These are phyloP conservation scores for Aethina tumida DNA, from an alignment of 1,140 invertebrate species.

Conservation along the genomic window DNA sequence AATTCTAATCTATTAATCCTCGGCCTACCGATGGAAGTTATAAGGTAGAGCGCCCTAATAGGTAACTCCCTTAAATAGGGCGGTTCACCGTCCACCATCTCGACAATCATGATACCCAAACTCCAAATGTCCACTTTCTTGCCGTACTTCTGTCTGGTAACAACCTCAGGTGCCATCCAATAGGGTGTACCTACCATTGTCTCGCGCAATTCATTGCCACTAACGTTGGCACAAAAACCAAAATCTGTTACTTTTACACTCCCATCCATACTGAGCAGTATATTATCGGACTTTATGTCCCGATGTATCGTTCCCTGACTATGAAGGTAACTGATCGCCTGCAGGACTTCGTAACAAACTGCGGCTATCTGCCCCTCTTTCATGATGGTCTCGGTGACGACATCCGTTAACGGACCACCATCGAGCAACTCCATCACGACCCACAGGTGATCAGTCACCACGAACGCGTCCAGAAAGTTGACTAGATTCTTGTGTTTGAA, in stretches of 20 bases:
- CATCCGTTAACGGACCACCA: slow-evolving; percentile 92
- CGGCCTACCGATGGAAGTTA: slow-evolving; percentile 90
- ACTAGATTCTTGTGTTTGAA: slow-evolving; percentile 94
- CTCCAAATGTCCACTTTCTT: slow-evolving; percentile 96
- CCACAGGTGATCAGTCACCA: slow-evolving; percentile 86
- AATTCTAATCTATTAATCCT: slow-evolving; percentile 76
- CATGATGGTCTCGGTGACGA: slow-evolving; percentile 96
- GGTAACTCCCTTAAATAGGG: slow-evolving; percentile 93
- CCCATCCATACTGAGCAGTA: slow-evolving; percentile 92
- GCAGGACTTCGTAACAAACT: slow-evolving; percentile 84
- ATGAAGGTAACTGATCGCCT: slow-evolving; percentile 88
- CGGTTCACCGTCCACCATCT: slow-evolving; percentile 97
- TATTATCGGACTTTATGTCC: slow-evolving; percentile 96
- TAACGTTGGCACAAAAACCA: slow-evolving; percentile 89
- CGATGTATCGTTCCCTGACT: slow-evolving; percentile 83
- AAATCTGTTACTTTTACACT: slow-evolving; percentile 97
- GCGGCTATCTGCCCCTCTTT: slow-evolving; percentile 95
- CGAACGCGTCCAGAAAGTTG: slow-evolving; percentile 91
- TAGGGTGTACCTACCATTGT: slow-evolving; percentile 93
- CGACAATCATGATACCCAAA: slow-evolving; percentile 94
- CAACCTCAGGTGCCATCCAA: slow-evolving; percentile 88
- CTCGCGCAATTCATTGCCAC: slow-evolving; percentile 87
- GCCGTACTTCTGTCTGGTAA: slow-evolving; percentile 72
- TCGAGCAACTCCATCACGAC: slow-evolving; percentile 92
- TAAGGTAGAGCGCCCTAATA: slow-evolving; percentile 87